phyloP scores from a whole-genome alignment of 1,140 invertebrate species.

The Rhopalosiphum padi region DNA sequence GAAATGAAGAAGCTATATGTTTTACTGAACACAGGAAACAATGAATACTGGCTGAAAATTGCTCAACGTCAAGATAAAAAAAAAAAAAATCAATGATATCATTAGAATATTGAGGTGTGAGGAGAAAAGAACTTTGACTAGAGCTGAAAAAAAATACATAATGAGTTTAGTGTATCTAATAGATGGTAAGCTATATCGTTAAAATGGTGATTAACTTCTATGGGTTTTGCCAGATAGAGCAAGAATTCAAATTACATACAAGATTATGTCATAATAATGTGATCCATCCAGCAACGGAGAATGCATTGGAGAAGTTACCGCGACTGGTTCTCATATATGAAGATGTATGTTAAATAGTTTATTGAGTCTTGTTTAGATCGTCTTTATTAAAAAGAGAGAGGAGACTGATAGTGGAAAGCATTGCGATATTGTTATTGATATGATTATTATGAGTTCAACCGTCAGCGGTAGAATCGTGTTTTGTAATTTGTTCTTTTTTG shows the following conservation, averaged over 20 bases:
- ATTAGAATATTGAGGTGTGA: neutral
- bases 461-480: too few relatives aligned
- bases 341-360: too few relatives aligned
- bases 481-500: too few relatives aligned
- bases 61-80: neutral
- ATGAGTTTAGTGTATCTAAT: neutral
- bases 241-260: neutral
- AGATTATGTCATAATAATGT: neutral
- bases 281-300: neutral
- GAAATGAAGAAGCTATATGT: too few relatives aligned
- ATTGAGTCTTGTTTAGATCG: too few relatives aligned
- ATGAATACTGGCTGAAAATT: neutral
- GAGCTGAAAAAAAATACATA: too few relatives aligned
- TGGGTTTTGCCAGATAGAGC: neutral
- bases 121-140: too few relatives aligned
- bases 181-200: neutral
- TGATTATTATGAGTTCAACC: too few relatives aligned
- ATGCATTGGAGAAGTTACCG: neutral
- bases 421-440: too few relatives aligned
- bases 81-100: neutral
- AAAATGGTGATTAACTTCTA: neutral
- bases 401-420: too few relatives aligned
- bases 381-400: neutral
- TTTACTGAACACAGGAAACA: neutral
- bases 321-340: neutral